phyloP scores from a whole-genome alignment of 1,140 invertebrate genomes.

The Cotesia vestalis region DNA sequence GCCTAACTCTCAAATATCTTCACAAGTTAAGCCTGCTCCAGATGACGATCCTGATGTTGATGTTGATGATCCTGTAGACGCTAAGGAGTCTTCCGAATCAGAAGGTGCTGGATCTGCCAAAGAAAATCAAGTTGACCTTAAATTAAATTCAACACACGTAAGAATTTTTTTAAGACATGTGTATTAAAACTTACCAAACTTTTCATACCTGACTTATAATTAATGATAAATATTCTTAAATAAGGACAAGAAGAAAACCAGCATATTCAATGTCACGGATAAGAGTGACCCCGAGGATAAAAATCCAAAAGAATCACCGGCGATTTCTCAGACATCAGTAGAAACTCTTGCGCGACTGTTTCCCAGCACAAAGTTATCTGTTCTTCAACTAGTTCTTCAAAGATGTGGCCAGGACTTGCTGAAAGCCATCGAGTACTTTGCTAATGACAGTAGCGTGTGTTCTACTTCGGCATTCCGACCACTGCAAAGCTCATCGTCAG shows the following conservation, averaged over 20 bases:
- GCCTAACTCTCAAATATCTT: conserved; percentile 52
- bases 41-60: background rate
- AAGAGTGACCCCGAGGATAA: too few relatives aligned
- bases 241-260: too few relatives aligned
- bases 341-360: conserved; percentile 88
- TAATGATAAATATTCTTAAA: too few relatives aligned
- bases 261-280: too few relatives aligned
- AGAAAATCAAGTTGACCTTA: too few relatives aligned
- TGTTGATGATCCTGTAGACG: background rate
- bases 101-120: too few relatives aligned
- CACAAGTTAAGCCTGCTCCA: background rate
- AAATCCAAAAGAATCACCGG: conserved; percentile 29
- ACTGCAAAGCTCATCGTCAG: conserved; percentile 34
- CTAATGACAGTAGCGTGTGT: conserved; percentile 41
- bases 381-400: conserved; percentile 86
- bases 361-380: conserved; percentile 84
- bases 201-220: too few relatives aligned
- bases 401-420: conserved; percentile 87
- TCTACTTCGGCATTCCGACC: conserved; percentile 50
- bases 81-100: too few relatives aligned
- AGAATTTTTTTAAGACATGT: too few relatives aligned
- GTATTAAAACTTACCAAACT: too few relatives aligned
- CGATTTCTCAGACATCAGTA: conserved; percentile 72
- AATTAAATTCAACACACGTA: too few relatives aligned
- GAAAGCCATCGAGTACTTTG: conserved; percentile 78